These are phyloP conservation scores for Sphyrna mokarran DNA, from an alignment of 2,113 vertebrate genomes.

Conservation along the genomic window DNA sequence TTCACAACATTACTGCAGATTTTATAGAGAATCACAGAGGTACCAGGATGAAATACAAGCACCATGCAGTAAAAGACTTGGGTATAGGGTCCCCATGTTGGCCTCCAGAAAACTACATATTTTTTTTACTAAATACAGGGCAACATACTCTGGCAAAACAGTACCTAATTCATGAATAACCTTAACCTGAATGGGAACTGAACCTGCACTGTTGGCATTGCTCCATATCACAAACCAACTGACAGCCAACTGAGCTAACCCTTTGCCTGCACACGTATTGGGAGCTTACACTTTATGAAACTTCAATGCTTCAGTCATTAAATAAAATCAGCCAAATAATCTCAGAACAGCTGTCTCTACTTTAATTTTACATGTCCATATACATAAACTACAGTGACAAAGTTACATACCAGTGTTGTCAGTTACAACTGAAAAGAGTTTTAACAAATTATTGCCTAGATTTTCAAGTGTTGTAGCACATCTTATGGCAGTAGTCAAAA, in stretches of 20 bases:
- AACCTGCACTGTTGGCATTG: too few relatives aligned
- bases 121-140: background rate
- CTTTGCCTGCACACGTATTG: background rate
- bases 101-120: background rate
- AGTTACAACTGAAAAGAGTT: background rate
- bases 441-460: background rate
- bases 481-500: background rate
- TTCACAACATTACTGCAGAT: background rate
- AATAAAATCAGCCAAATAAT: background rate
- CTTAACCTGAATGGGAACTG: too few relatives aligned
- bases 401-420: background rate
- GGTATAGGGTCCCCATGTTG: background rate
- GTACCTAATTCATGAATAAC: background rate
- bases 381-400: background rate
- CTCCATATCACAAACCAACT: too few relatives aligned
- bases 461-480: background rate
- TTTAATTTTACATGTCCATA: background rate
- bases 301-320: background rate
- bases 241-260: too few relatives aligned
- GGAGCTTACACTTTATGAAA: background rate
- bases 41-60: background rate
- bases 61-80: conserved; percentile 13
- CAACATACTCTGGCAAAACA: background rate
- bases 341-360: background rate
- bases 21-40: background rate